phyloP scores from a whole-genome alignment of 2,113 vertebrate genomes.

The Vulpes lagopus region DNA sequence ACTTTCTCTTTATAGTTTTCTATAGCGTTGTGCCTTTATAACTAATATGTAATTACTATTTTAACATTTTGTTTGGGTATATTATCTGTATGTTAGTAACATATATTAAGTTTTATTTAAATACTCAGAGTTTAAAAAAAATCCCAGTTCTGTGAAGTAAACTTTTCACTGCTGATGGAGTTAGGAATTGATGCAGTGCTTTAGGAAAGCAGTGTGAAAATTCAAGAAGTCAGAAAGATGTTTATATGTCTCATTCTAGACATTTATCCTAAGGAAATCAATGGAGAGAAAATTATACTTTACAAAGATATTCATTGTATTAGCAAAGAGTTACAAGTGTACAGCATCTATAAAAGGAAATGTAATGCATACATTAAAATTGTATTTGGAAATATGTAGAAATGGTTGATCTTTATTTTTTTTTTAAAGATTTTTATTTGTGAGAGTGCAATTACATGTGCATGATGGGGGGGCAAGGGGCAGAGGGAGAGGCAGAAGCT shows the following conservation, averaged over 20 bases:
- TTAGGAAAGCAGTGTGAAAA: slow-evolving; percentile 11
- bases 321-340: neutral
- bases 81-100: neutral
- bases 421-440: neutral
- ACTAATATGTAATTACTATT: slow-evolving; percentile 26
- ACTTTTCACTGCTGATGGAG: slow-evolving; percentile 34
- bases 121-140: slow-evolving; percentile 3
- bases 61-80: slow-evolving; percentile 28
- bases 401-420: neutral
- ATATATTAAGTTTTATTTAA: slow-evolving; percentile 14
- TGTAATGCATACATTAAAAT: neutral
- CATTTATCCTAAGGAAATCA: slow-evolving; percentile 15
- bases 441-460: neutral
- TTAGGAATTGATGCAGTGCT: slow-evolving; percentile 18
- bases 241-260: slow-evolving; percentile 1
- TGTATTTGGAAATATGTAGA: slow-evolving; percentile 43
- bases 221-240: neutral
- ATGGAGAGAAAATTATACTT: neutral
- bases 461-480: neutral
- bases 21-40: slow-evolving; percentile 11
- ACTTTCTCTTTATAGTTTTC: slow-evolving; percentile 36
- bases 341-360: neutral
- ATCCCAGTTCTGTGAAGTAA: neutral
- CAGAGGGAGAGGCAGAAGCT: neutral
- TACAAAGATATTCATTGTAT: neutral